Base-by-base conservation (phyloP, 2,113 vertebrate genomes). In the Falcunculus frontatus region DNA sequence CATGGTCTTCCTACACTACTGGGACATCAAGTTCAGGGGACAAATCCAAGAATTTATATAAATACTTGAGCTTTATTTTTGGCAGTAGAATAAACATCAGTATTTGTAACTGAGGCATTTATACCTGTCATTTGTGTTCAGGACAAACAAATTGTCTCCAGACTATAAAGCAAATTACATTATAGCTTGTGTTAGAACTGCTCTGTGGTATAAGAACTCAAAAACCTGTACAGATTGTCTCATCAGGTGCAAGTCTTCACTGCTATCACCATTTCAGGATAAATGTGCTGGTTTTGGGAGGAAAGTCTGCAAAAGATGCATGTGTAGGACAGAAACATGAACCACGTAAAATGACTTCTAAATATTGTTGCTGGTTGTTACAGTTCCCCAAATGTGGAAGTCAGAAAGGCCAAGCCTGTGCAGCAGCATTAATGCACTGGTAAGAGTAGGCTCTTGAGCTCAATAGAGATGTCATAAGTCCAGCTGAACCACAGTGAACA, bases 31-130 rank as follows among this genome's bases (percentile, higher is more conserved):
- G 52, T 44, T 84, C 64, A 27, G 63, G 46, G 44, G 35, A 87
- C 35, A 55, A 81, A 78, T 83, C 50, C 68, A 90, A 85, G 35
- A 23, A 70, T 84, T 90, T 78, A 20, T 29, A 16, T 75, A 63
- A 81, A 81, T 68, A 59, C 12, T 64, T 16, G 53, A 49, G 44
- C 35, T 91, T 93, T 93, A 72, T 89, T 89, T 97, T 89, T 95
- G 39, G 47, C 49, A 76, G 5, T 21, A 56, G 39, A 60, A 63
- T 84, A 89, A 92, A 65, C 26, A 56, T 44, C 23, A 60, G 32
- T 76, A 30, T 49, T 44, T 68, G 32, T 79, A 82, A 76, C 46
- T 2, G 23, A 82, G 84, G 35, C 41, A n/a, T 89, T 93, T 91
- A 33, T 30, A 27, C 57, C 60, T 78, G n/a, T 72, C 13, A 18